Base-by-base conservation (phyloP, 2,797 vertebrate species). In the Sylvilagus floridanus region DNA sequence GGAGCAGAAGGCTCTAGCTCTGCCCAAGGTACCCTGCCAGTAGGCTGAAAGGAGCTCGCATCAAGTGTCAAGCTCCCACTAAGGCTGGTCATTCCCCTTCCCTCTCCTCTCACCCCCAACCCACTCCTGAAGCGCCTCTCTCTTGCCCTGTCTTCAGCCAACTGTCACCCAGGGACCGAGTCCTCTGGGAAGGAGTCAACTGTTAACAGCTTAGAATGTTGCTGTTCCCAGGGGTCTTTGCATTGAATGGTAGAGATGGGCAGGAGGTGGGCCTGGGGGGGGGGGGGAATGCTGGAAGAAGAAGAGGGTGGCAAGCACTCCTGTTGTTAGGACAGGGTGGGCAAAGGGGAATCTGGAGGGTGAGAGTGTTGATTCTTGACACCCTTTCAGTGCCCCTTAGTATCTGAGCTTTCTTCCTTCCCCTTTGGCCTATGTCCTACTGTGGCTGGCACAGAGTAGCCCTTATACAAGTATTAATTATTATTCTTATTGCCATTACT, bases 131-230 rank as follows among this genome's bases (percentile, higher is more conserved):
- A 88, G 65, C 82, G 72, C 47, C 71, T 77, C 57, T 90, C 94
- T 78, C 65, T 57, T 60, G 62, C 66, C 75, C 62, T 72, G 52
- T 73, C 92, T 90, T 95, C 42, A 94, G 71, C 69, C 93, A 97
- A 96, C 95, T 97, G 94, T 88, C 94, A 88, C 82, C 71, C 7
- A 35, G 65, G 73, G 22, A 72, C 47, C 86, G 93, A 92, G 82
- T 79, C 42, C 72, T 86, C 77, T 93, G 73, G 76, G 75, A 82
- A 85, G 68, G 16, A 54, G 75, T 95, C 14, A 60, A 71, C 96
- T 88, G 96, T 96, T 97, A 97, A 97, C 96, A 76, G 97, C 66
- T 97, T 97, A 96, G 96, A 97, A 96, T 93, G 79, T 88, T 77
- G 71, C 32, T 60, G 26, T 42, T 92, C 93, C 95, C 96, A 96